phyloP scores from a whole-genome alignment of 2,113 vertebrate genomes.

The Tor tambroides region DNA sequence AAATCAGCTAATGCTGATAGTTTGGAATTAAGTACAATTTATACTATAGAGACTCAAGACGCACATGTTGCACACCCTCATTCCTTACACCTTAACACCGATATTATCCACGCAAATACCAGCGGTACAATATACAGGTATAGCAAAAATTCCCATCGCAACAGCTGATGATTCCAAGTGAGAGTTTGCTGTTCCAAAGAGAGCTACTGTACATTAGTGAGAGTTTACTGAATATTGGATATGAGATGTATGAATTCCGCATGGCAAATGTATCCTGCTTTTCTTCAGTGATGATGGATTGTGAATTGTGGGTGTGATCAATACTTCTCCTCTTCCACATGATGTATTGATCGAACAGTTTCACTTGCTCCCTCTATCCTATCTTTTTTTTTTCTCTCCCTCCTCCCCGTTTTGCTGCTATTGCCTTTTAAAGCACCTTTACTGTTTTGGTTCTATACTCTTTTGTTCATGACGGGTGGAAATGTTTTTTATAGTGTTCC shows the following conservation, averaged over 20 bases:
- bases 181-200: constrained; percentile 26
- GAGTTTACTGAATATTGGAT: not conserved
- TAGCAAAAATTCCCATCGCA: not conserved
- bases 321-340: constrained; percentile 2
- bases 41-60: not conserved
- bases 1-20: not conserved
- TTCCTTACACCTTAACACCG: not conserved
- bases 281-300: constrained; percentile 26
- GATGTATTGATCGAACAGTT: constrained; percentile 25
- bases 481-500: constrained; percentile 19
- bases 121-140: not conserved
- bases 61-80: constrained; percentile 3
- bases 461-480: constrained; percentile 16
- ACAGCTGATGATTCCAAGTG: not conserved
- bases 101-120: not conserved
- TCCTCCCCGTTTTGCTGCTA: constrained; percentile 47
- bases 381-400: not conserved
- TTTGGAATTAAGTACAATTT: not conserved
- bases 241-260: not conserved
- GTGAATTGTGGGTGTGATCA: constrained; percentile 16
- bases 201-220: constrained; percentile 33
- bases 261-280: constrained; percentile 23
- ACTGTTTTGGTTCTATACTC: constrained; percentile 23
- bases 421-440: constrained; percentile 51
- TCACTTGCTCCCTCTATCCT: not conserved